phyloP scores from a whole-genome alignment of 2,888 invertebrate genomes.

The Augiades crinisus region DNA sequence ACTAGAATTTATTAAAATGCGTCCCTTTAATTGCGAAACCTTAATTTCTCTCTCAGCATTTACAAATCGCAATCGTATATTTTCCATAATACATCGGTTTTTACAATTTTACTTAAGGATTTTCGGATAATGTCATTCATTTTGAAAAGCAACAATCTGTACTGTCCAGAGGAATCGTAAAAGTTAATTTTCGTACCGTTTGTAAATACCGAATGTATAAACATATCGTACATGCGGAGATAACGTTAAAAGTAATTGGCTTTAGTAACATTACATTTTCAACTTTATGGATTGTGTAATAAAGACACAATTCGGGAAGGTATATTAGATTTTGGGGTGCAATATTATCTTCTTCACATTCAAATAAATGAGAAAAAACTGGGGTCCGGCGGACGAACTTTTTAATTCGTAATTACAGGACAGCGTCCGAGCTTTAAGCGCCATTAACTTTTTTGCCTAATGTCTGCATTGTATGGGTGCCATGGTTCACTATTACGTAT shows the following conservation, averaged over 20 bases:
- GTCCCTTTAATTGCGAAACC: too few species aligned
- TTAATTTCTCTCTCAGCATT: too few species aligned
- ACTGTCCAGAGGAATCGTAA: constrained; percentile 43
- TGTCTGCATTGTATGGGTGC: constrained; percentile 62
- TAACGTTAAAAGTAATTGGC: constrained; percentile 73
- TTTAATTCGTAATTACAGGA: constrained; percentile 81
- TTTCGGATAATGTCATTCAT: neutral
- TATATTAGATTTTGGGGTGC: constrained; percentile 57
- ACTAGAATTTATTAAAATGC: too few species aligned
- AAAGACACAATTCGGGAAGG: constrained; percentile 36
- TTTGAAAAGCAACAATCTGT: constrained; percentile 27
- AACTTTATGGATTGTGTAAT: constrained; percentile 39
- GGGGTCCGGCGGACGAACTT: constrained; percentile 72
- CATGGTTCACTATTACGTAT: constrained; percentile 40
- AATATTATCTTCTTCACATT: constrained; percentile 73
- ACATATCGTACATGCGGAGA: constrained; percentile 67
- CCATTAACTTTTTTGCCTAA: constrained; percentile 79
- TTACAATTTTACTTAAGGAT: neutral
- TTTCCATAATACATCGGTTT: too few species aligned
- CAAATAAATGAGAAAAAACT: constrained; percentile 78
- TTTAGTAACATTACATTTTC: constrained; percentile 38
- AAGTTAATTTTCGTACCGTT: constrained; percentile 67
- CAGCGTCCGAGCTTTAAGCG: constrained; percentile 75
- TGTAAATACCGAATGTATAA: constrained; percentile 56
- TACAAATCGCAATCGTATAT: too few species aligned